These are phyloP conservation scores for Leuctra nigra DNA, from an alignment of 2,888 invertebrate species.

Conservation along the genomic window DNA sequence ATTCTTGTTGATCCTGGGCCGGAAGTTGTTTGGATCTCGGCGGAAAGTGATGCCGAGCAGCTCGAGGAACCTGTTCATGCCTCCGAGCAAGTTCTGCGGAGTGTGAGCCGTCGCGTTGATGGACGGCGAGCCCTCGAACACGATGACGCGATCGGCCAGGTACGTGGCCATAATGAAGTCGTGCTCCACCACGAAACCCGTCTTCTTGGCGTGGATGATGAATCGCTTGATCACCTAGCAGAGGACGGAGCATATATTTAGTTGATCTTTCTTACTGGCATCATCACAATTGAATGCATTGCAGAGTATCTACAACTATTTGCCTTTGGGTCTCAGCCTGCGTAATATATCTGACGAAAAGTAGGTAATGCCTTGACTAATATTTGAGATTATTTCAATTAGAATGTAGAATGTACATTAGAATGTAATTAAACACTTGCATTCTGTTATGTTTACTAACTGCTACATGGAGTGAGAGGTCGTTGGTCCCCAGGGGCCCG, in stretches of 20 bases:
- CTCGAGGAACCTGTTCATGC: conserved; percentile 97
- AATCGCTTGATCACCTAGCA: conserved; percentile 46
- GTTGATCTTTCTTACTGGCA: too few species aligned
- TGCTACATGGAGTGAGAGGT: too few species aligned
- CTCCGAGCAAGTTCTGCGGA: conserved; percentile 88
- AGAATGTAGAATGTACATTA: too few species aligned
- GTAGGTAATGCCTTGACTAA: too few species aligned
- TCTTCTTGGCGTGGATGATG: conserved; percentile 98
- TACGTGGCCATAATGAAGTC: conserved; percentile 99
- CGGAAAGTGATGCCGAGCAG: conserved; percentile 96
- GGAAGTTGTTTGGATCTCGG: conserved; percentile 96
- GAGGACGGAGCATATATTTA: not conserved
- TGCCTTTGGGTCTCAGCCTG: too few species aligned
- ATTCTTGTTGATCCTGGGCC: conserved; percentile 96
- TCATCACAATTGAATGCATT: too few species aligned
- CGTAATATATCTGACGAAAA: too few species aligned
- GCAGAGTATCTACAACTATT: too few species aligned
- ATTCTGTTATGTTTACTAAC: too few species aligned
- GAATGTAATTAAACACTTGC: too few species aligned
- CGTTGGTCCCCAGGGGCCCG: too few species aligned
- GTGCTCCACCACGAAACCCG: conserved; percentile 99
- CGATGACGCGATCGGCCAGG: conserved; percentile 95
- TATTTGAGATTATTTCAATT: too few species aligned
- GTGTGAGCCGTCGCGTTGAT: conserved; percentile 81
- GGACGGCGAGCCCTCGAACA: conserved; percentile 94